Evolutionary conservation across 2,113 vertebrate species (phyloP), one percentile per base, ranked within the genome.

Genomic region (Chrysochloris asiatica): DNA sequence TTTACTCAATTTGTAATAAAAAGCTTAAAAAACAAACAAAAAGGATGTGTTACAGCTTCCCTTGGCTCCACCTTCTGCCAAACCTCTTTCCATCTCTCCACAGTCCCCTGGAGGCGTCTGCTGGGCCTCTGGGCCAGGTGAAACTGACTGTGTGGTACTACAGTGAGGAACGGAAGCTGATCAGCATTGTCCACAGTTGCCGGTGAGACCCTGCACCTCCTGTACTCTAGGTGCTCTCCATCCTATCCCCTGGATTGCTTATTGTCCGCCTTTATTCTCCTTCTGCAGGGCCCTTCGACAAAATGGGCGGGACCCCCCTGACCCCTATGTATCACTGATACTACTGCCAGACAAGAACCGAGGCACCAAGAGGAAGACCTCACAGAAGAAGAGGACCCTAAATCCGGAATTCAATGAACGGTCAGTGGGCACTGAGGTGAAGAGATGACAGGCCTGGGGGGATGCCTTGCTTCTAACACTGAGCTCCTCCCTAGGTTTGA

Each of bases 371-470:
- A 98, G 98, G 95, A 99, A 98, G 97, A 99, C 99, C 0, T 94
- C 80, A 3, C 98, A 98, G 75, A 99, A 98, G 97, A 99, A 98
- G 97, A 98, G 95, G 95, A 98, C 98, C 63, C 96, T 98, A 48
- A 99, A 98, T 95, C 99, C 99, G 4, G 98, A 99, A 52, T 99
- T 98, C 85, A 99, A 97, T 1, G 99, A 99, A 91, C 98, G 98
- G 99, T 98, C 45, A 91, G 82, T 41, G 19, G 67, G 38, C 69
- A 17, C 41, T 50, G 26, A 33, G 1, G 3, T 3, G 4, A 9
- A 5, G 6, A 17, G 63, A 1, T 0, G 30, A 69, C 41, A 47
- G n/a, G 56, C 41, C 24, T 13, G 2, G 8, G 22, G 7, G 13
- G 72, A 48, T 22, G 10, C 33, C 83, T 33, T 36, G 5, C 28